Evolutionary conservation across 2,888 invertebrate genomes (phyloP), one percentile per base, ranked within the genome.

Genomic region (Ganaspis brasiliensis): DNA sequence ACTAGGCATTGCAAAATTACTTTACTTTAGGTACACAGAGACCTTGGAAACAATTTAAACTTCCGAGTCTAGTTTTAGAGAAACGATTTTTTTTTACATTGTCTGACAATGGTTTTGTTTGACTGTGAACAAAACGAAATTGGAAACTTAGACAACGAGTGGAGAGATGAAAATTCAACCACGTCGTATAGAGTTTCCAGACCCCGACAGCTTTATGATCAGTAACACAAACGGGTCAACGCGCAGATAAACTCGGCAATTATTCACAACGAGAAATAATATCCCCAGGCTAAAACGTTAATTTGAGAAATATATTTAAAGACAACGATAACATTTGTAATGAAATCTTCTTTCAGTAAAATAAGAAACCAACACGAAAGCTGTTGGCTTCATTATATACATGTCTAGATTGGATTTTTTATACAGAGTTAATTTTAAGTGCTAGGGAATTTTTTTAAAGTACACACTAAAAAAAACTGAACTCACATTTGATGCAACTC

Each of bases 1-100:
- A 56, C 67, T 67, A 21, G 67, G 55, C 74, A 63, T 49, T 52
- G 67, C 67, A 35, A 37, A 74, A 67, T 74, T 74, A 67, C 67
- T 74, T 56, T 35, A 63, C 55, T 35, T 63, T 24, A 31, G 55
- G 14, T 67, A 45, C 40, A 67, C 21, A n/a, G 40, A 40, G 40
- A 40, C 40, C 40, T 40, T 40, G 40, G 40, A 40, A 40, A 40
- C 40, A 63, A 63, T 63, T 63, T 40, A 63, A 40, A 45, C 24
- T 67, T 3, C 12, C 35, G 21, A 45, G 12, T 45, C 24, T 24
- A n/a, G 57, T 40, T 63, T 24, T 6, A 21, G n/a, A 67, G 24
- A 24, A 8, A 40, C 19, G 21, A 21, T 45, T 67, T 45, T 67
- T 16, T 3, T 52, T 40, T n/a, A 67, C 3, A 40, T 45, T 40